Evolutionary conservation across 2,113 vertebrate genomes (phyloP).

Genomic region (Channa argus): DNA sequence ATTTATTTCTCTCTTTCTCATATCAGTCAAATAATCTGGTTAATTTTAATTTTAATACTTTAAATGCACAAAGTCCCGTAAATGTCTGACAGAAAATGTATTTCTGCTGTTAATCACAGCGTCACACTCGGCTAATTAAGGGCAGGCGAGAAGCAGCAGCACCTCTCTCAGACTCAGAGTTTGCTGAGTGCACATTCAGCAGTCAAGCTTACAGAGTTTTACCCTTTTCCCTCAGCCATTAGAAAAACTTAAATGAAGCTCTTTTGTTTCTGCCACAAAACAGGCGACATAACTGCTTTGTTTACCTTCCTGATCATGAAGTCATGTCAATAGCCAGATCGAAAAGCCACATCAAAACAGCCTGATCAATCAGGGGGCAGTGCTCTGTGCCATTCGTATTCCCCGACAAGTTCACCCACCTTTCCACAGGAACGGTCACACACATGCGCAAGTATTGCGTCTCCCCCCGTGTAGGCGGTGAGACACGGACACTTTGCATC

Average conservation of each 20-base stretch:
- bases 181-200: constrained; percentile 9
- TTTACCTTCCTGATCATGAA: constrained; percentile 8
- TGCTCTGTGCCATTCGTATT: not conserved
- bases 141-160: constrained; percentile 36
- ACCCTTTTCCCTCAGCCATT: constrained; percentile 11
- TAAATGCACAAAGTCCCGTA: constrained; percentile 22
- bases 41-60: constrained; percentile 4
- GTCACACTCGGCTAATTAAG: constrained; percentile 49
- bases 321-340: not conserved
- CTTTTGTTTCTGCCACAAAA: constrained; percentile 11
- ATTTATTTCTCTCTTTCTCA: constrained; percentile 18
- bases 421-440: not conserved
- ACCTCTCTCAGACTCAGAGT: constrained; percentile 37
- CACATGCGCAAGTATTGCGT: not conserved
- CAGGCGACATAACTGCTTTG: not conserved
- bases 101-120: constrained; percentile 56
- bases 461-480: constrained; percentile 37
- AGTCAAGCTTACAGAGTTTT: constrained; percentile 4
- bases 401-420: not conserved
- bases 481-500: constrained; percentile 26
- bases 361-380: constrained; percentile 6
- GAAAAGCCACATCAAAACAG: not conserved
- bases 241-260: not conserved
- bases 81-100: constrained; percentile 7
- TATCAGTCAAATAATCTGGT: constrained; percentile 7